Evolutionary conservation across 1,140 invertebrate genomes (phyloP).

Genomic region (Sweltsa coloradensis): DNA sequence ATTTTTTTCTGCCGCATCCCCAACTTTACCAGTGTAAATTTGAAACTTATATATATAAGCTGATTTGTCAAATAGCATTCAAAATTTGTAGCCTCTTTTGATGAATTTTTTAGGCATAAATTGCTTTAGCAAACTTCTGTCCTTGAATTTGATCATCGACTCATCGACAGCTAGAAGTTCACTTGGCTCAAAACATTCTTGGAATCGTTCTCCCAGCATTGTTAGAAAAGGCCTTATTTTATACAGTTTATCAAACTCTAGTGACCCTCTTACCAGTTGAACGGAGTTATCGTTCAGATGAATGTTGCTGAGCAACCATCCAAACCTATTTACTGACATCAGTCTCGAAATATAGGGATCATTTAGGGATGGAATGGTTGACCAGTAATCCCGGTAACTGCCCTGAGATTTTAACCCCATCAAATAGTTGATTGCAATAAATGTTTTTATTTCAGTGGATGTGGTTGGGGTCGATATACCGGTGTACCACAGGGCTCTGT

Average conservation of each 20-base stretch:
- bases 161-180: constrained; percentile 12
- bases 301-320: constrained; percentile 24
- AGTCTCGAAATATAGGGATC: constrained; percentile 25
- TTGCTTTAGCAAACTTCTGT: constrained; percentile 12
- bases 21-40: constrained; percentile 11
- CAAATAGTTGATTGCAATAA: constrained; percentile 21
- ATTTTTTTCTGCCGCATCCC: constrained; percentile 11
- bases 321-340: constrained; percentile 30
- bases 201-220: constrained; percentile 4
- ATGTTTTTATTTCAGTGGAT: constrained; percentile 17
- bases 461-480: constrained; percentile 2
- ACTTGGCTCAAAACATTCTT: constrained; percentile 6
- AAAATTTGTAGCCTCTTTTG: constrained; percentile 15
- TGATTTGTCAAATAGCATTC: constrained; percentile 4
- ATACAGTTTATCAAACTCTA: constrained; percentile 29
- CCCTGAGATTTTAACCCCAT: constrained; percentile 22
- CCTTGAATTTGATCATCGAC: constrained; percentile 15
- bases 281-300: constrained; percentile 27
- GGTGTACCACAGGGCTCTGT: no score
- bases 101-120: constrained; percentile 11
- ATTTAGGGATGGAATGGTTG: constrained; percentile 23
- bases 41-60: constrained; percentile 10
- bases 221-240: constrained; percentile 25
- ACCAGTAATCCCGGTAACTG: constrained; percentile 25
- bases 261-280: constrained; percentile 20